Conservation (phyloP, 2,888 invertebrate species). For the Drosophila aldrichi region DNA sequence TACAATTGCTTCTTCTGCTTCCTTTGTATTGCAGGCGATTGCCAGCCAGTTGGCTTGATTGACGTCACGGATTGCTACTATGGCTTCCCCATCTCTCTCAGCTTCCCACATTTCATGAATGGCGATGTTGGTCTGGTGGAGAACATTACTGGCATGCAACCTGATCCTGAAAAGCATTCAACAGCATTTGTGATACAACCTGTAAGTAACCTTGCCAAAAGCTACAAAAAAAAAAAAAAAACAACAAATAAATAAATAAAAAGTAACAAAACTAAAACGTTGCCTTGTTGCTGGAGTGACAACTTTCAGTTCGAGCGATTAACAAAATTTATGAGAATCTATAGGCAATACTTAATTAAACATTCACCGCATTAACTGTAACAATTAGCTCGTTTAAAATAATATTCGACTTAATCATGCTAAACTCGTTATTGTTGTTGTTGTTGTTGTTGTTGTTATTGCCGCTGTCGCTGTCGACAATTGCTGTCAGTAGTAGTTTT, state of each 20-base stretch:
- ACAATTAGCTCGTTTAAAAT: constrained; percentile 39
- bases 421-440: constrained; percentile 16
- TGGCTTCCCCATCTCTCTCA: constrained; percentile 95
- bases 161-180: constrained; percentile 88
- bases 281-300: constrained; percentile 17
- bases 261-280: not conserved
- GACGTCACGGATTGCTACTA: constrained; percentile 95
- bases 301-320: constrained; percentile 52
- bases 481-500: constrained; percentile 24
- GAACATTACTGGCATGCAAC: constrained; percentile 89
- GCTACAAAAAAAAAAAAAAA: not conserved
- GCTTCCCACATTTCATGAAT: constrained; percentile 94
- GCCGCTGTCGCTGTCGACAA: constrained; percentile 12
- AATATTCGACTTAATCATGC: constrained; percentile 31
- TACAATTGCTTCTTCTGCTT: constrained; percentile 12
- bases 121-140: constrained; percentile 88
- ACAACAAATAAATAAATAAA: no score
- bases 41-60: constrained; percentile 90
- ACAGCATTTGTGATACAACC: constrained; percentile 92
- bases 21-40: constrained; percentile 86
- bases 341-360: constrained; percentile 43
- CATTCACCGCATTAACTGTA: constrained; percentile 35
- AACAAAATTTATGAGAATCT: constrained; percentile 31
- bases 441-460: constrained; percentile 18
- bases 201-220: constrained; percentile 85